These are phyloP conservation scores for Daphoenositta chrysoptera DNA, from an alignment of 2,113 vertebrate genomes.

Conservation along the genomic window DNA sequence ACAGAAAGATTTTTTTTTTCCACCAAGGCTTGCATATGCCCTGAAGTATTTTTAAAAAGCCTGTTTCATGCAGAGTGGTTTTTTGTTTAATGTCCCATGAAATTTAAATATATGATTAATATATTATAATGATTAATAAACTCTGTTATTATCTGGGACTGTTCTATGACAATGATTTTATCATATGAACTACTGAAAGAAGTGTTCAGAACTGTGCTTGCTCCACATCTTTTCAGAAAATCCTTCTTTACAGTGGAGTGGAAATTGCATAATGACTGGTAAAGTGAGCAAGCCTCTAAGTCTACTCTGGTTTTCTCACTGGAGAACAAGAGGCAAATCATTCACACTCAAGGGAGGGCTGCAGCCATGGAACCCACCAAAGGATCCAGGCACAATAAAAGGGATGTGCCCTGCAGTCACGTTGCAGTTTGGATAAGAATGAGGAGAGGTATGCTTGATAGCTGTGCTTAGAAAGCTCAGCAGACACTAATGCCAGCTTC, in stretches of 20 bases:
- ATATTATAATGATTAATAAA: slow-evolving; percentile 14
- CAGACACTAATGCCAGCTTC: background rate
- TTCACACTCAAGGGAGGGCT: background rate
- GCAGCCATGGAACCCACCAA: background rate
- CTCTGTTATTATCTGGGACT: background rate
- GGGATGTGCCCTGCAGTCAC: accelerated
- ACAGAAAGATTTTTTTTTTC: background rate
- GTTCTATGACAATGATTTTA: background rate
- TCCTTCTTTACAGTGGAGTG: background rate
- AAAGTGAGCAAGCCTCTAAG: background rate
- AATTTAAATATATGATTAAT: slow-evolving; percentile 2
- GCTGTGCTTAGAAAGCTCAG: background rate
- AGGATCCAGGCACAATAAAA: background rate
- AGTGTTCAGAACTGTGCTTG: background rate
- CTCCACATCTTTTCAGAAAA: background rate
- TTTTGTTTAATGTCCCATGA: background rate
- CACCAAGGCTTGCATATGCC: background rate
- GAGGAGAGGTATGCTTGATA: background rate
- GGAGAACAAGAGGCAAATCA: background rate
- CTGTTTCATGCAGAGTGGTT: background rate
- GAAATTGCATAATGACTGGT: background rate
- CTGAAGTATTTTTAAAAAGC: background rate
- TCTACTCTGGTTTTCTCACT: background rate
- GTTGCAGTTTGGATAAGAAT: background rate
- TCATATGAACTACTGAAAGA: background rate